Conservation (phyloP, 2,888 invertebrate genomes). For the Operophtera brumata region DNA sequence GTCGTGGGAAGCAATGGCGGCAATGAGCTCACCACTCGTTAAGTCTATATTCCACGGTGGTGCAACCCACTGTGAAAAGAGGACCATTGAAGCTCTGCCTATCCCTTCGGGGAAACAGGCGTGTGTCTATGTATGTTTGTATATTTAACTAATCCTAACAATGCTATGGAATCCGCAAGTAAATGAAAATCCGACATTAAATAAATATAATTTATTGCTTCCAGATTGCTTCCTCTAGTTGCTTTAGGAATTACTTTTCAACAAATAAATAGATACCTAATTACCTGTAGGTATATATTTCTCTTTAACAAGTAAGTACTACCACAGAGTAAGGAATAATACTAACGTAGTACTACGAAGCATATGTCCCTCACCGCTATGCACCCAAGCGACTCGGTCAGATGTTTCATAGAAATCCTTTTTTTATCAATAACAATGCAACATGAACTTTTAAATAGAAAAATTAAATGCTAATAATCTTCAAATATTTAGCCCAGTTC, state of each 20-base stretch:
- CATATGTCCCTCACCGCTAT: conserved; percentile 55
- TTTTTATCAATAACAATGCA: background rate
- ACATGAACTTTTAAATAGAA: conserved; percentile 6
- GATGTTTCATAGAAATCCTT: conserved; percentile 42
- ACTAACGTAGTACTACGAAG: conserved; percentile 48
- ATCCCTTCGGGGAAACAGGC: no score
- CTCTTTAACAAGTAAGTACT: no score
- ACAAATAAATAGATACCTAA: conserved; percentile 17
- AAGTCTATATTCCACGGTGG: no score
- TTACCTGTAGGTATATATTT: no score
- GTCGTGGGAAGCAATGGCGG: no score
- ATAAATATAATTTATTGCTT: conserved; percentile 73
- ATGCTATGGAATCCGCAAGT: background rate
- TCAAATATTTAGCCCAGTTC: conserved; percentile 6
- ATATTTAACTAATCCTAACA: no score
- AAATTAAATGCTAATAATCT: conserved; percentile 9
- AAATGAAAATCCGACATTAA: conserved; percentile 34
- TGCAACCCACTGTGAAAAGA: no score
- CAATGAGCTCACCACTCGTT: no score
- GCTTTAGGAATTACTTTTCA: conserved; percentile 18
- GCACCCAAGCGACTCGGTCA: conserved; percentile 64
- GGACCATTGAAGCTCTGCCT: no score
- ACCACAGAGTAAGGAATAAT: no score
- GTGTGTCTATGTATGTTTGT: no score
- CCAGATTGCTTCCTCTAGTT: conserved; percentile 69